A percentile compares a stretch with the other conserved stretches of the same genome.
These are phyloP conservation scores for Plectropomus leopardus DNA, from an alignment of 2,113 vertebrate genomes.

Conservation along the genomic window DNA sequence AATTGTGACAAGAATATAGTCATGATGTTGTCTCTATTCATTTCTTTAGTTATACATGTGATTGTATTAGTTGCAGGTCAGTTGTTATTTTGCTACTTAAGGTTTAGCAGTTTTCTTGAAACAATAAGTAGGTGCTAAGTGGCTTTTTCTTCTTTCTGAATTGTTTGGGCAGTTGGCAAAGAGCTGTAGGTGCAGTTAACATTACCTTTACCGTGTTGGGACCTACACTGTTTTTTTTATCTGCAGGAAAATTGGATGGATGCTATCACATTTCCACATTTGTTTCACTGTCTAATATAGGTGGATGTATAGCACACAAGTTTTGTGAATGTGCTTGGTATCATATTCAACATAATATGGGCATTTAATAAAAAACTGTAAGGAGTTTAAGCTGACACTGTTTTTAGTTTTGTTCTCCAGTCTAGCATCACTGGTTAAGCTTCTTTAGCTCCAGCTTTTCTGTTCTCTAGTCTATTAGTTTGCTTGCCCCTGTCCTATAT, in stretches of 20 bases:
- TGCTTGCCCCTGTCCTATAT: background rate
- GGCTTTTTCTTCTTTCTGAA: background rate
- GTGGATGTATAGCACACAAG: background rate
- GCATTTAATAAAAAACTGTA: too few species aligned
- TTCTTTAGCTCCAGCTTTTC: background rate
- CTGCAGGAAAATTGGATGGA: background rate
- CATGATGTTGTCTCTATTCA: too few species aligned
- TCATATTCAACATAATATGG: too few species aligned
- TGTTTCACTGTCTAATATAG: background rate
- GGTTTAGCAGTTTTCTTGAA: too few species aligned
- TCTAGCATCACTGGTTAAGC: background rate
- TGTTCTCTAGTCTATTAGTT: background rate
- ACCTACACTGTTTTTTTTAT: background rate
- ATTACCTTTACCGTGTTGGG: too few species aligned
- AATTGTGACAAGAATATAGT: too few species aligned
- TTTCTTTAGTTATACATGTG: too few species aligned
- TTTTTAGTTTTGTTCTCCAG: background rate
- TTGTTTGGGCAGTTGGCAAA: background rate
- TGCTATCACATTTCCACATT: background rate
- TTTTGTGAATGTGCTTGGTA: too few species aligned
- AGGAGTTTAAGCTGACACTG: background rate
- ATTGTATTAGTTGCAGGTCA: too few species aligned
- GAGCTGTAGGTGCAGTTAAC: too few species aligned
- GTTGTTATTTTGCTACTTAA: too few species aligned
- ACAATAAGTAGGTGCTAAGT: too few species aligned